Evolutionary conservation across 2,888 invertebrate species (phyloP), one percentile per base, ranked within the genome.

Genomic region (Agrotis clavis): DNA sequence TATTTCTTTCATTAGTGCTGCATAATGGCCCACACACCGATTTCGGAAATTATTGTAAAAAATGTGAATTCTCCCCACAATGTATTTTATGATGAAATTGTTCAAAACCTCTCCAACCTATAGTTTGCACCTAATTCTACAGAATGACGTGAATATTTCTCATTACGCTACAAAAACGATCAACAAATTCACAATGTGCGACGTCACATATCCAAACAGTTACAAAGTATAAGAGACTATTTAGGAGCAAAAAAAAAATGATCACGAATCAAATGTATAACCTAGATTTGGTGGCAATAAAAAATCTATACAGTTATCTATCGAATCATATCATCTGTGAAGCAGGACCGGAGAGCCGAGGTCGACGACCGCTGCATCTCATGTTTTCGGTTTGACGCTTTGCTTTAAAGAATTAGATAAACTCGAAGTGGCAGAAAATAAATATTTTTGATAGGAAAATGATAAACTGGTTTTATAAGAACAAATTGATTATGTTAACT

Each of bases 281-380:
- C 92, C 92, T 87, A 91, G 89, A 92, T 94, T 90, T 91, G 83
- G 85, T 63, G 78, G 89, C 88, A 90, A 94, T 93, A 95, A 94
- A 94, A 94, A 92, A 92, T 91, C 86, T 91, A 91, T 91, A 96
- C 95, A 95, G 96, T 95, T 96, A 96, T 93, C 93, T 95, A 95
- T 95, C 94, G 91, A 94, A 95, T 93, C 93, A 93, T 94, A 94
- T 93, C 90, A 92, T 89, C 90, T 91, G 91, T 92, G 91, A 85
- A 90, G 91, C 92, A 93, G 92, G 93, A 91, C 91, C 90, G 91
- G 90, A 87, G 85, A 75, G 79, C 82, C 53, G 86, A 74, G 94
- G 91, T 94, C 91, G 85, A 89, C 76, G 93, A 86, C 91, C 92
- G 86, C 88, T 81, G 84, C 91, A 91, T 90, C 91, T 91, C 88